phyloP scores from a whole-genome alignment of 2,888 invertebrate genomes.

The Drosophila pseudotalamancana region DNA sequence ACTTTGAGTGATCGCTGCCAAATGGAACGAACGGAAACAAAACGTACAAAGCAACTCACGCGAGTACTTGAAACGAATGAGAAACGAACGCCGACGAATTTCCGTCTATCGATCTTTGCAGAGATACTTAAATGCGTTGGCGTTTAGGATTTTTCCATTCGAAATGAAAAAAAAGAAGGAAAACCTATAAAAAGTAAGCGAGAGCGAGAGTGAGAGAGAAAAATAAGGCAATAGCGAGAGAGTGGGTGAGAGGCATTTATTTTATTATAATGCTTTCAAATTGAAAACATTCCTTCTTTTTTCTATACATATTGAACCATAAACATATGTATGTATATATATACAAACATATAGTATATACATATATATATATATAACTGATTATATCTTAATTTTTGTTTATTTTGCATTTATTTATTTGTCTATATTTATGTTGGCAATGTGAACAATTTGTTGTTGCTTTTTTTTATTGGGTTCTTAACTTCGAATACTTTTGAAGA shows the following conservation, averaged over 20 bases:
- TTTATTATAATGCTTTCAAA: conserved; percentile 26
- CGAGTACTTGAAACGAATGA: neutral
- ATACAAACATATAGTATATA: neutral
- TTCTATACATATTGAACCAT: conserved; percentile 1
- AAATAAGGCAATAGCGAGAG: neutral
- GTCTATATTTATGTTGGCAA: neutral
- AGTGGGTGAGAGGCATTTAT: neutral
- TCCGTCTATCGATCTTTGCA: conserved; percentile 5
- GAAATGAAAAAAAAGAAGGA: conserved; percentile 8
- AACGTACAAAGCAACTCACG: conserved; percentile 2
- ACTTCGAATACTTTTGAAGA: conserved; percentile 13
- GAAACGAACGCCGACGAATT: neutral
- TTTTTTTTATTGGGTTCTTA: conserved; percentile 28
- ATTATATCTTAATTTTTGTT: conserved; percentile 22
- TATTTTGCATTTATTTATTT: conserved; percentile 10
- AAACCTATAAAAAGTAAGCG: neutral
- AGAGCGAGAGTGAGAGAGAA: neutral
- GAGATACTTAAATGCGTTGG: conserved; percentile 10
- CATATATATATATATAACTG: conserved; percentile 10
- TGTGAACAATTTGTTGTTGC: conserved; percentile 4
- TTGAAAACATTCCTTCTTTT: conserved; percentile 17
- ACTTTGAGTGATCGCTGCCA: conserved; percentile 13
- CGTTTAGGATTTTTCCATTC: conserved; percentile 39
- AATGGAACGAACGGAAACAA: conserved; percentile 10
- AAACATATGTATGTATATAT: conserved; percentile 9